phyloP scores from a whole-genome alignment of 2,888 invertebrate genomes.

The Arge pagana region DNA sequence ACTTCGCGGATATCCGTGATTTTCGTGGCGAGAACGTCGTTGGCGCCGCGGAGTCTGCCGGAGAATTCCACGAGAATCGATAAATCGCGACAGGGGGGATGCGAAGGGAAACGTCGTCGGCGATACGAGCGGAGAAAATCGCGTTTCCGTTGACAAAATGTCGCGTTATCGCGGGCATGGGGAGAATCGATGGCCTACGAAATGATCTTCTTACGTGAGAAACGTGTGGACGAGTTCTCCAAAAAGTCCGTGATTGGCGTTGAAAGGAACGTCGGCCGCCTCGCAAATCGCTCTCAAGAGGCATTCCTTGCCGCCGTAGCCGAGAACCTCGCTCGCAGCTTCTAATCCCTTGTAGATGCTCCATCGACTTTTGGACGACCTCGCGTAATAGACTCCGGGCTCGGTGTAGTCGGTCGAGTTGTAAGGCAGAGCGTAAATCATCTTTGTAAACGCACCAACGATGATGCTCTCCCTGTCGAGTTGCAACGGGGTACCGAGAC shows the following conservation, averaged over 20 bases:
- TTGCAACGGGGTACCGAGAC: conserved; percentile 56
- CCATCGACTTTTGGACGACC: conserved; percentile 59
- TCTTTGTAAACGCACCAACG: conserved; percentile 55
- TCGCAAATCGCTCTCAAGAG: conserved; percentile 79
- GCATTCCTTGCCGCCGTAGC: conserved; percentile 64
- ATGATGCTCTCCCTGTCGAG: conserved; percentile 55
- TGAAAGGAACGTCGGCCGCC: conserved; percentile 71
- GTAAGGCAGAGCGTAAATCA: conserved; percentile 52
- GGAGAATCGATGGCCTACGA: background rate
- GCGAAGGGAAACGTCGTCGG: no score
- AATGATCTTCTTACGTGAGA: conserved; percentile 61
- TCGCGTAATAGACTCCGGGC: conserved; percentile 44
- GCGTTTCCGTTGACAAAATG: no score
- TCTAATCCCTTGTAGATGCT: conserved; percentile 70
- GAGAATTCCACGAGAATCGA: no score
- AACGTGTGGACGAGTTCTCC: conserved; percentile 77
- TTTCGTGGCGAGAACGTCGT: no score
- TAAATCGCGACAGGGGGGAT: no score
- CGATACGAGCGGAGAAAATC: no score
- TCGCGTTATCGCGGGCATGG: no score
- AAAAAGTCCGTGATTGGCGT: conserved; percentile 71
- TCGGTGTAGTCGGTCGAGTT: conserved; percentile 54
- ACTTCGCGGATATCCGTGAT: no score
- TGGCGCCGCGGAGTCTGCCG: no score
- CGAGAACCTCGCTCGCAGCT: conserved; percentile 60